Conservation (phyloP, 1,140 invertebrate species). For the Phortica variegata region DNA sequence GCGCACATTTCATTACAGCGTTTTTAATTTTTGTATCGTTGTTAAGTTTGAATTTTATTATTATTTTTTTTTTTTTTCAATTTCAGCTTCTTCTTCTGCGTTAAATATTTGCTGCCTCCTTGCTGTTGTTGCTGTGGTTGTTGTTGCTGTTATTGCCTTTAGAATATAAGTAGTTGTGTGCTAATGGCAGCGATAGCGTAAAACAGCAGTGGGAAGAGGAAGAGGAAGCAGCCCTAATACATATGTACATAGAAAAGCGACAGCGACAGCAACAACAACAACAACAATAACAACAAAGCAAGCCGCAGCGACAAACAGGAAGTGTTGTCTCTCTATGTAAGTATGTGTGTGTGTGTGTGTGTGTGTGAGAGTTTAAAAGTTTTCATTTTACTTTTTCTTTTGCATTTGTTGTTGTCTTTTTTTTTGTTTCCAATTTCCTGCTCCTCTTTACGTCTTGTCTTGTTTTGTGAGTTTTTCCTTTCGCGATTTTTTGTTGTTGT, state of each 20-base stretch:
- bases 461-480: too few species aligned
- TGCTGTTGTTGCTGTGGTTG: slow-evolving; percentile 12
- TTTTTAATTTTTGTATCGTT: too few species aligned
- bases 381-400: slow-evolving; percentile 4
- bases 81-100: too few species aligned
- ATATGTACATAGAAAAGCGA: slow-evolving; percentile 18
- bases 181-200: slow-evolving; percentile 14
- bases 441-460: too few species aligned
- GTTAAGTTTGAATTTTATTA: too few species aligned
- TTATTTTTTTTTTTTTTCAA: too few species aligned
- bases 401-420: too few species aligned
- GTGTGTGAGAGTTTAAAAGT: slow-evolving; percentile 10
- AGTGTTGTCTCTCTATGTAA: slow-evolving; percentile 26
- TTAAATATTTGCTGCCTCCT: slow-evolving; percentile 11
- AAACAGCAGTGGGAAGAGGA: not conserved
- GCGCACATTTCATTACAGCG: too few species aligned
- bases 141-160: slow-evolving; percentile 33
- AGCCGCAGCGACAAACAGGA: not conserved
- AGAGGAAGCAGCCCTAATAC: slow-evolving; percentile 8
- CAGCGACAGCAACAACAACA: slow-evolving; percentile 19
- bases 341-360: slow-evolving; percentile 13
- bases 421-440: too few species aligned
- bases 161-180: slow-evolving; percentile 37
- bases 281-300: slow-evolving; percentile 2
- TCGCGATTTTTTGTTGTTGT: too few species aligned